Evolutionary conservation across 2,888 invertebrate species (phyloP), one percentile per base, ranked within the genome.

Genomic region (Chelonus formosanus): DNA sequence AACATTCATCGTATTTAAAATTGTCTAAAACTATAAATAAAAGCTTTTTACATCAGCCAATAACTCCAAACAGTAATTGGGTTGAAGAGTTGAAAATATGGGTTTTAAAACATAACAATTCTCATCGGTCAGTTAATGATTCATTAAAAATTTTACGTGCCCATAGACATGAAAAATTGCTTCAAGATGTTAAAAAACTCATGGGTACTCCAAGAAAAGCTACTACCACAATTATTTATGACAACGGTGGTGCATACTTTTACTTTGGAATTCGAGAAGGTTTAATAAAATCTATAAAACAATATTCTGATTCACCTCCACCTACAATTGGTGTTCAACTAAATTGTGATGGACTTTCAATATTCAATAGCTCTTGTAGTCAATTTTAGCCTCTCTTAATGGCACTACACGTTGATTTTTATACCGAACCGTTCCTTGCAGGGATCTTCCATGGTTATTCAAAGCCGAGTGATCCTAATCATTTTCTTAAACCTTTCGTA

Each of bases 321-420:
- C 20, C 36, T 20, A 10, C 7, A 32, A 48, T 65, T 43, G 52
- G 43, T 8, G 54, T 60, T 32, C 59, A 60, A 55, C n/a, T 60
- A 3, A 65, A 65, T 60, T 43, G 59, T 36, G 64, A 64, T 34
- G 65, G 65, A 7, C 45, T 65, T 5, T 50, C 60, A n/a, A 6
- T 65, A 10, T 48, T 32, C 1, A 65, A 65, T 35, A 40, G 36
- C n/a, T 48, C 44, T 40, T n/a, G 3, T 5, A 57, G 60, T 58
- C 54, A 60, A 43, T 45, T 65, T 45, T 65, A 55, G 65, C 65
- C 54, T 8, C 45, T 65, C 32, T 45, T 59, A 32, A 59, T 36
- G 40, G 47, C 54, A 55, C 59, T 60, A 53, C 8, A 47, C 10
- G 65, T 54, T 10, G 44, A 65, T n/a, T 61, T 61, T 65, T 61